phyloP scores from a whole-genome alignment of 2,797 vertebrate genomes.

The Diceros bicornis region DNA sequence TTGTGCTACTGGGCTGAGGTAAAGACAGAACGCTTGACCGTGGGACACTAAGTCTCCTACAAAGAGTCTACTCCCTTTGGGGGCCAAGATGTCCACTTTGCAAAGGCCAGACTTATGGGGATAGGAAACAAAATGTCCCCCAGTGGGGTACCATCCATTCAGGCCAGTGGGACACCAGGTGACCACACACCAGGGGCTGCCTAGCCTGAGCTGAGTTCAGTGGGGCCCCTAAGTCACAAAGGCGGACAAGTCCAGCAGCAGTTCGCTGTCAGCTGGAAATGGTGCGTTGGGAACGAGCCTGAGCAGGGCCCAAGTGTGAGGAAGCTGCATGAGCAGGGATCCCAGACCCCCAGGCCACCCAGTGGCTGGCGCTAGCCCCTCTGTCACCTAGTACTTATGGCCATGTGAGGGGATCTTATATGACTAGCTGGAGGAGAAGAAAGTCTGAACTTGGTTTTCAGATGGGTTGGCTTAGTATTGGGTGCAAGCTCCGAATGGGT shows the following conservation, averaged over 20 bases:
- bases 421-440: neutral
- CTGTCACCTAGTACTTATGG: neutral
- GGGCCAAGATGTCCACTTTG: no score
- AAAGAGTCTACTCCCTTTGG: no score
- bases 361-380: neutral
- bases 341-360: neutral
- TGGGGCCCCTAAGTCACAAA: neutral
- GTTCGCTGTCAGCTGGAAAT: rapidly evolving
- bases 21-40: neutral
- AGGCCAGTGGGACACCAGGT: no score
- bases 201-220: neutral
- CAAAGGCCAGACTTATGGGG: no score
- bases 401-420: neutral
- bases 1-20: neutral
- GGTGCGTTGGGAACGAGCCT: no score
- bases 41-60: neutral
- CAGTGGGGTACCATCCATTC: no score
- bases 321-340: neutral
- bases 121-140: no score
- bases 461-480: no score
- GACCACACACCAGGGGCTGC: neutral
- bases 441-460: neutral
- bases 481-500: neutral
- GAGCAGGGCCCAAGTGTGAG: neutral
- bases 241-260: no score